Conservation (phyloP, 1,140 invertebrate species). For the Aphaenogaster ashmeadi region DNA sequence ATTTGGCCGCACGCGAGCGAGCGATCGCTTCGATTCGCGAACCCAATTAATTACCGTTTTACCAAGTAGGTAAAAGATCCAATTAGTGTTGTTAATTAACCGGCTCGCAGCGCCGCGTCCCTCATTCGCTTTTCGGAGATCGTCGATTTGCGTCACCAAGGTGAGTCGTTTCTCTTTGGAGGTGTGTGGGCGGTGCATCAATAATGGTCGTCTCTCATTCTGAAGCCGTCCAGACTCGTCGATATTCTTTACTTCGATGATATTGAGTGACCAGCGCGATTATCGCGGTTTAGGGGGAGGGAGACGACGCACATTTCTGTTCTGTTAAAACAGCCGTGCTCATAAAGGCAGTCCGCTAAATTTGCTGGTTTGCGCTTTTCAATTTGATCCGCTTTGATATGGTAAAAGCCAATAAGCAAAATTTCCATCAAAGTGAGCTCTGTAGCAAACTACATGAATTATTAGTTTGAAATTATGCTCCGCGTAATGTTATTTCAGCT, state of each 20-base stretch:
- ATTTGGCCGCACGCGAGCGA: background rate
- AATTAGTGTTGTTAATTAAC: constrained; percentile 62
- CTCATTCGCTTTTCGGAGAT: constrained; percentile 14
- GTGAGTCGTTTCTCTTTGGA: background rate
- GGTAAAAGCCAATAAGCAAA: constrained; percentile 10
- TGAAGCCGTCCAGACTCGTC: background rate
- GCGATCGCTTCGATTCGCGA: constrained; percentile 14
- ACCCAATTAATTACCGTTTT: constrained; percentile 50
- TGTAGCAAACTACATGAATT: constrained; percentile 13
- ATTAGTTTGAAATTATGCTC: constrained; percentile 33
- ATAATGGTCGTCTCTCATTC: background rate
- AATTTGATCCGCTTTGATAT: constrained; percentile 25
- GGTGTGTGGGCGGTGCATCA: background rate
- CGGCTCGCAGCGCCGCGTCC: background rate
- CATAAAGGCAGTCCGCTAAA: background rate
- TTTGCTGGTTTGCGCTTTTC: constrained; percentile 13
- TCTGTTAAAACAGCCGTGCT: background rate
- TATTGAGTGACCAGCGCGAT: constrained; percentile 21
- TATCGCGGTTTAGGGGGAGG: background rate
- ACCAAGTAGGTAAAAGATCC: constrained; percentile 41
- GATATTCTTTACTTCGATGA: background rate
- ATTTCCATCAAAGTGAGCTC: constrained; percentile 25
- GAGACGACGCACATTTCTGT: background rate
- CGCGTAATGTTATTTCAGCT: constrained; percentile 8
- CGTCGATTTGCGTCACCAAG: constrained; percentile 3